phyloP scores from a whole-genome alignment of 2,113 vertebrate species.

The Meriones unguiculatus region DNA sequence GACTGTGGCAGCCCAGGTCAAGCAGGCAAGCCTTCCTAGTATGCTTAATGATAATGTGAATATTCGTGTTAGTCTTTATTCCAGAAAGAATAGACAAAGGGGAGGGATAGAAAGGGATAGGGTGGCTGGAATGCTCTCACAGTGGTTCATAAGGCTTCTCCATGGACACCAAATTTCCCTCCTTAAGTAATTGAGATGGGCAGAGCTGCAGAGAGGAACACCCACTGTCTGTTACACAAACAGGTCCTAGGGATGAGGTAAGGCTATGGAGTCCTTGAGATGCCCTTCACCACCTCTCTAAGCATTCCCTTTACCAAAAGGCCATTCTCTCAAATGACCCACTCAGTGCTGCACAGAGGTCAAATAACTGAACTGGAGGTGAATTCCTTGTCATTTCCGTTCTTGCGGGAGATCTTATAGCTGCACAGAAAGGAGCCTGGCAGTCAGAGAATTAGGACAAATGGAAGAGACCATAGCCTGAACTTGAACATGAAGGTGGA shows the following conservation, averaged over 20 bases:
- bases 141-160: background rate
- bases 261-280: conserved; percentile 8
- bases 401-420: background rate
- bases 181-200: background rate
- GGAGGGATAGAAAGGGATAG: background rate
- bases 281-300: background rate
- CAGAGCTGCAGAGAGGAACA: background rate
- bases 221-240: background rate
- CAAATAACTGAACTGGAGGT: background rate
- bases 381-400: background rate
- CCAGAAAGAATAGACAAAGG: background rate
- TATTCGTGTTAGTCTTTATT: background rate
- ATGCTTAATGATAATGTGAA: background rate
- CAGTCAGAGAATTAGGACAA: background rate
- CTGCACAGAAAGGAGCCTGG: background rate
- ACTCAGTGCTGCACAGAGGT: background rate
- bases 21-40: background rate
- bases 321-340: background rate
- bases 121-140: background rate
- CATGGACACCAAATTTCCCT: background rate
- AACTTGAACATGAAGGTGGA: background rate
- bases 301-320: background rate
- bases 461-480: background rate
- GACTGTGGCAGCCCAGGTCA: conserved; percentile 19
- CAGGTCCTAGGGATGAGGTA: rapidly evolving